Evolutionary conservation across 2,113 vertebrate species (phyloP), one percentile per base, ranked within the genome.

Genomic region (Mohoua ochrocephala): DNA sequence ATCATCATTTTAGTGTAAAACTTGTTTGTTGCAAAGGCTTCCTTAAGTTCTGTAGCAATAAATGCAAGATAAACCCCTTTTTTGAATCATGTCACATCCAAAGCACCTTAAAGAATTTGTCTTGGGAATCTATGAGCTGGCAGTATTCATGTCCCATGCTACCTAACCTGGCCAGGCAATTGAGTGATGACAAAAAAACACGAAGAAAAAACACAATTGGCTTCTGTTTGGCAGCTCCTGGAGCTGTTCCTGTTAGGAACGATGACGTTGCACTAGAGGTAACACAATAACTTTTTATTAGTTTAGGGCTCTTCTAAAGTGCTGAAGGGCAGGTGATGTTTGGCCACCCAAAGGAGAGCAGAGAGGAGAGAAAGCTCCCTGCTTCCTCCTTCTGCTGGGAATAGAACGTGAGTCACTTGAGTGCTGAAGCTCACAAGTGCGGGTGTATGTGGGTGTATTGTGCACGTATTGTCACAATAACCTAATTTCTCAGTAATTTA

Each of bases 391-490:
- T 31, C 56, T 89, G 28, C 76, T 11, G 4, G 45, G 92, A 93
- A 92, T 84, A 95, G 87, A 69, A 28, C 5, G 12, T 91, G 91
- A 94, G 37, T 97, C 94, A 95, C 21, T 74, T 5, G 35, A 60
- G 77, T 63, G 86, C 90, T 75, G 80, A 18, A 91, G 84, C 84
- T 93, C 56, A 15, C 67, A 27, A 37, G 61, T 33, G 75, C 86
- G 75, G 52, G 75, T 79, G 79, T 53, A 53, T n/a, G n/a, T n/a
- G n/a, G n/a, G n/a, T n/a, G n/a, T n/a, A n/a, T n/a, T n/a, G n/a
- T 93, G 89, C 63, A 13, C 67, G 18, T 52, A 45, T 73, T 93
- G 90, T 61, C 83, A 92, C 79, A 92, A 86, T 96, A 95, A 93
- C 95, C 91, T 91, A 10, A 97, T 96, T 97, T 71, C 56, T 60